Conservation (phyloP, 2,797 vertebrate species). For the Astyanax mexicanus region DNA sequence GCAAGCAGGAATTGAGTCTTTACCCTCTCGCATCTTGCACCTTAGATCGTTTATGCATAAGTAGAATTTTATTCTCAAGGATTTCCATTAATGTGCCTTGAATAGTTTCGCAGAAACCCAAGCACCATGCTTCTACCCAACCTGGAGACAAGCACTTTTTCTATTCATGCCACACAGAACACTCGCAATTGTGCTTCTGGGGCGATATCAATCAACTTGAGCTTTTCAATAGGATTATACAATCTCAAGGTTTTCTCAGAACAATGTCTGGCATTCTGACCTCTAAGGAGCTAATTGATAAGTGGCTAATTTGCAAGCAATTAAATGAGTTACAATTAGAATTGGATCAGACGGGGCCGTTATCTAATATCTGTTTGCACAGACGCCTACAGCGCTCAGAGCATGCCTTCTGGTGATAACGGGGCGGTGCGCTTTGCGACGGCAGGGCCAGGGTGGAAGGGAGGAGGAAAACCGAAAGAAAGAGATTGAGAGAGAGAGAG, state of each 20-base stretch:
- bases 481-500: neutral
- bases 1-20: neutral
- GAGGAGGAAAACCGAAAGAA: neutral
- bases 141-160: neutral
- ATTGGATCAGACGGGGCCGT: slow-evolving; percentile 22
- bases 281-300: slow-evolving; percentile 45
- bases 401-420: slow-evolving; percentile 28
- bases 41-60: neutral
- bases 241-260: slow-evolving; percentile 32
- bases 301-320: slow-evolving; percentile 40
- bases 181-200: neutral
- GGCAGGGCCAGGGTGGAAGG: slow-evolving; percentile 1
- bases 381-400: slow-evolving; percentile 14
- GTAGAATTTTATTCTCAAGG: neutral
- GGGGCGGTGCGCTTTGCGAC: slow-evolving; percentile 14
- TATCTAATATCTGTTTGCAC: slow-evolving; percentile 47
- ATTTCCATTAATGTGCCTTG: neutral
- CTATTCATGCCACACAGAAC: neutral
- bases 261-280: slow-evolving; percentile 36
- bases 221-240: slow-evolving; percentile 18
- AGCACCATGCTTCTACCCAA: neutral
- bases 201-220: neutral
- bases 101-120: neutral
- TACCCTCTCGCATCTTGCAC: neutral
- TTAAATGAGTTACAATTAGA: slow-evolving; percentile 39